Evolutionary conservation across 1,140 invertebrate genomes (phyloP).

Genomic region (Heliconius congener): DNA sequence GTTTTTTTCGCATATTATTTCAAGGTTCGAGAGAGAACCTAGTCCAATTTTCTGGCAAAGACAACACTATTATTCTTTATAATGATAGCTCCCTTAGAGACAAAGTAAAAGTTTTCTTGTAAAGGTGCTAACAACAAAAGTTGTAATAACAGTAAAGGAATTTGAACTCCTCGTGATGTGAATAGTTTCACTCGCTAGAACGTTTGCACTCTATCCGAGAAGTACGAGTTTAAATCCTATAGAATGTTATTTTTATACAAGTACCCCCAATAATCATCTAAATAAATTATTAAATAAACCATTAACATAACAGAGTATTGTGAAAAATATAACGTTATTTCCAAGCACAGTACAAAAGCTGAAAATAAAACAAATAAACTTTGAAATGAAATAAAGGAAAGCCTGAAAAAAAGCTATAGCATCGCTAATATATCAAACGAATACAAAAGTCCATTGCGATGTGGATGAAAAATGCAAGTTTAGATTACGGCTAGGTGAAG

Average conservation of each 20-base stretch:
- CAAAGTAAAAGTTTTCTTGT: neutral
- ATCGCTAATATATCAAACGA: slow-evolving; percentile 42
- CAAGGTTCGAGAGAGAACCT: too few relatives aligned
- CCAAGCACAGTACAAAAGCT: neutral
- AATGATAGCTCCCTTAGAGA: neutral
- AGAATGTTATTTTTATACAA: neutral
- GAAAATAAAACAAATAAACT: slow-evolving; percentile 17
- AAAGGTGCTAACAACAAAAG: neutral
- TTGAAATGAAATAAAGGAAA: neutral
- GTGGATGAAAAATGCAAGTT: slow-evolving; percentile 64
- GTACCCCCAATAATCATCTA: neutral
- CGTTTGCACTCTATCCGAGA: too few relatives aligned
- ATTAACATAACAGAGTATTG: neutral
- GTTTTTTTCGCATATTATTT: too few relatives aligned
- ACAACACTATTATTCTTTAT: neutral
- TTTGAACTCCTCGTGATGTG: neutral
- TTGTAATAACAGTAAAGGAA: neutral
- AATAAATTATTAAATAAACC: neutral
- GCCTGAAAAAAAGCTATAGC: slow-evolving; percentile 26
- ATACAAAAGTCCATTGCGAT: slow-evolving; percentile 46
- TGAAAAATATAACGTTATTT: slow-evolving; percentile 25
- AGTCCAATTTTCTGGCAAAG: neutral
- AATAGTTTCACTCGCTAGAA: neutral
- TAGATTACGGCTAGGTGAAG: slow-evolving; percentile 56
- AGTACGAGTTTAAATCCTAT: neutral